Conservation (phyloP, 2,888 invertebrate genomes). For the Agrotis ipsilon region DNA sequence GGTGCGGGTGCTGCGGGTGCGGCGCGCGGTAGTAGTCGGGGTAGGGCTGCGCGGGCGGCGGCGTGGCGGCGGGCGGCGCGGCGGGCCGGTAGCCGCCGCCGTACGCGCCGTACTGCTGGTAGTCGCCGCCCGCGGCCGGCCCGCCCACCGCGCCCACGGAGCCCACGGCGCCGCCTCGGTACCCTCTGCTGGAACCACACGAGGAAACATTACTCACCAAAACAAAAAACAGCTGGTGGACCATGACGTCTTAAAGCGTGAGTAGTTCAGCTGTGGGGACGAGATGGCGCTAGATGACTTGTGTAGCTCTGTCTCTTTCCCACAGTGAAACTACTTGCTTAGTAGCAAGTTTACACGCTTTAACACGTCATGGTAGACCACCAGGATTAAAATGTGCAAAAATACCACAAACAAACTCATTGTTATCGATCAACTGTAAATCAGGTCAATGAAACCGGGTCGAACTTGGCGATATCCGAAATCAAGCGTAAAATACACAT, state of each 20-base stretch:
- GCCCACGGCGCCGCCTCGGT: conserved; percentile 68
- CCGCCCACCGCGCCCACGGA: conserved; percentile 51
- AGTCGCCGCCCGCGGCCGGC: conserved; percentile 62
- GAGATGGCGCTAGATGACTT: no score
- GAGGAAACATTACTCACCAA: not conserved
- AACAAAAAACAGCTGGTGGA: not conserved
- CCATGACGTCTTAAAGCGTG: no score
- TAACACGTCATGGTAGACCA: no score
- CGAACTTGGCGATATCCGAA: not conserved
- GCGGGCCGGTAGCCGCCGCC: conserved; percentile 83
- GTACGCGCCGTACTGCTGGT: conserved; percentile 88
- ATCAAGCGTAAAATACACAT: conserved; percentile 1
- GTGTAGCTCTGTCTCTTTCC: no score
- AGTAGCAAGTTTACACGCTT: no score
- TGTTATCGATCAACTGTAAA: conserved; percentile 3
- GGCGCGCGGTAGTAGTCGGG: conserved; percentile 86
- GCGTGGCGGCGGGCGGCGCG: conserved; percentile 75
- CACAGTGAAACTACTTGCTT: no score
- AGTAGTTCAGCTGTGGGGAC: no score
- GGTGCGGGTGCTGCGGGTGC: conserved; percentile 77
- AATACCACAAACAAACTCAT: no score
- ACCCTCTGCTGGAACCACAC: conserved; percentile 73
- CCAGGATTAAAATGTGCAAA: not conserved
- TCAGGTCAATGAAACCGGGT: conserved; percentile 6
- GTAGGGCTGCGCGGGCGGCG: conserved; percentile 83